Evolutionary conservation across 2,113 vertebrate genomes (phyloP), one percentile per base, ranked within the genome.

Genomic region (Maylandia zebra): DNA sequence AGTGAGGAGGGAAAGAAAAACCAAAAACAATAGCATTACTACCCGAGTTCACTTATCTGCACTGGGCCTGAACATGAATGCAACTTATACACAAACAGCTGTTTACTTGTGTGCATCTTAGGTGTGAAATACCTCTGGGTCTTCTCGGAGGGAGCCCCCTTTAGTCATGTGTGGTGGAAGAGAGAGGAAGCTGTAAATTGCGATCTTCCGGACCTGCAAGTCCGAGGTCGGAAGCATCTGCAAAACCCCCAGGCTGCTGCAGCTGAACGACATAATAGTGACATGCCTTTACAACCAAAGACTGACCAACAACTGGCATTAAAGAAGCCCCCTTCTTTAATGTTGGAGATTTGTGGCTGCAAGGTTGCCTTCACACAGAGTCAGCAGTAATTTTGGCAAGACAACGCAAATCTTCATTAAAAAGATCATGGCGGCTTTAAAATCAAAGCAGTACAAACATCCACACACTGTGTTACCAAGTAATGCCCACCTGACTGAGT

Each of bases 101-200:
- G 32, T 66, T 48, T 16, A 56, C 43, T 57, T 50, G 52, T 50
- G 24, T 34, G 76, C 10, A 27, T 36, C 22, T 52, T 11, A 16
- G 48, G 41, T 36, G 4, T 24, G 17, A 74, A 7, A 4, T 90
- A 94, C 93, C 93, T 94, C 87, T 52, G 88, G 88, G 52, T 94
- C 85, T 5, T 71, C 24, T 32, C 16, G 34, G n/a, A 57, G 16
- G 48, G 27, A 7, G 13, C 38, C 4, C 48, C 84, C 69, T 17
- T 59, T 10, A 78, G 80, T 27, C 41, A 8, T 11, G 32, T 74
- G 3, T 3, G 38, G 8, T 81, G 71, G 74, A 24, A 89, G 76
- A n/a, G 86, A 88, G 59, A 87, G 85, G 90, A 95, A 95, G 59
- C 76, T 87, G 59, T 78, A 52, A n/a, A 94, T 43, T 3, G 80